Evolutionary conservation across 2,888 invertebrate species (phyloP), one percentile per base, ranked within the genome.

Genomic region (Cephonodes hylas): DNA sequence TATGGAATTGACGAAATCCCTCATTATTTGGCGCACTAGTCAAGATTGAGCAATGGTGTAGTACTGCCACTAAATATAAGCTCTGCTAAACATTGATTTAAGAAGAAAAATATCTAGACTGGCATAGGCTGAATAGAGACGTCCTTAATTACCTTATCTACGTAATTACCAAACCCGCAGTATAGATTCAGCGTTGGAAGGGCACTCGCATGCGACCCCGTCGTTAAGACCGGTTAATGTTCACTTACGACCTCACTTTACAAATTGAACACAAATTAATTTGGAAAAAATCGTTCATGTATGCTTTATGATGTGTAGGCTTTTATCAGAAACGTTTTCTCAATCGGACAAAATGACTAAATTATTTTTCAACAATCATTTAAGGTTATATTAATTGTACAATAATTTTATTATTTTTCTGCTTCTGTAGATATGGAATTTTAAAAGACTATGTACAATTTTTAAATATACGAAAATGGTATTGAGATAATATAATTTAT

Each of bases 151-250:
- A 53, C 46, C 38, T 53, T 25, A 53, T 60, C 53, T 25, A 53
- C 25, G 53, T 42, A 42, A 60, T 60, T 60, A 60, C 48, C 22
- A 48, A 20, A 20, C 53, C 42, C 4, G 23, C 27, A 79, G 77
- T 79, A 78, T 81, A 80, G 75, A 79, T 69, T 69, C 27, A 53
- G 53, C 73, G 73, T 73, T 71, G 73, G 69, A 66, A 65, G 64
- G 73, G 69, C 63, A 63, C 66, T 80, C 64, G 85, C 89, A 89
- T 89, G 89, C 88, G 74, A 89, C 77, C 68, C 65, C 66, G 83
- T 88, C 89, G 81, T 89, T 89, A 89, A 79, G 72, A 71, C 66
- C 67, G 75, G 69, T 76, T 85, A 83, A 86, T 85, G 83, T 73
- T 77, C 80, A 81, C 80, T 75, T 80, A 80, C 75, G 75, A 81